Conservation (phyloP, 2,113 vertebrate genomes). For the Synodontis membranacea region DNA sequence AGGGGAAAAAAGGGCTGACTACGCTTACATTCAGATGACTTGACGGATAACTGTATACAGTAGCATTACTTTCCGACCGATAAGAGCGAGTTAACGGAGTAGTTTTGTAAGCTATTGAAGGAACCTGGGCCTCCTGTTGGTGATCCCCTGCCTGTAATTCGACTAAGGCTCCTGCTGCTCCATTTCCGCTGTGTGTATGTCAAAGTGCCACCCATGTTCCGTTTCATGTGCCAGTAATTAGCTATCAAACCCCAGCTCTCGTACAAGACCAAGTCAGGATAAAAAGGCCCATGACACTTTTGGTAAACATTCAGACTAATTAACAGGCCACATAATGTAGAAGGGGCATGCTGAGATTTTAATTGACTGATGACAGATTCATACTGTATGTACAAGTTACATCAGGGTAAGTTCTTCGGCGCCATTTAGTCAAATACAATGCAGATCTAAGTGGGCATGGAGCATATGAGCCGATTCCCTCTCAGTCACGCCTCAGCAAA, state of each 20-base stretch:
- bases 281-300: slow-evolving; percentile 60
- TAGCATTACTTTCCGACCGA: not conserved
- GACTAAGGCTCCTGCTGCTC: slow-evolving; percentile 59
- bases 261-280: slow-evolving; percentile 61
- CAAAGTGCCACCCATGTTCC: slow-evolving; percentile 60
- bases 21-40: not conserved
- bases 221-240: slow-evolving; percentile 71
- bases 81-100: slow-evolving; percentile 10
- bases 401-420: not conserved
- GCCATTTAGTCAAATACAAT: not conserved
- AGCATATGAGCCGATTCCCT: slow-evolving; percentile 28
- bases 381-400: not conserved
- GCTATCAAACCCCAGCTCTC: slow-evolving; percentile 55
- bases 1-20: not conserved
- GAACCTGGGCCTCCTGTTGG: slow-evolving; percentile 33
- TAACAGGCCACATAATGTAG: slow-evolving; percentile 51
- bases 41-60: not conserved
- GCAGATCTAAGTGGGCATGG: not conserved
- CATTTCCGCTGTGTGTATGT: slow-evolving; percentile 60
- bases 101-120: slow-evolving; percentile 26
- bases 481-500: slow-evolving; percentile 41
- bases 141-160: slow-evolving; percentile 50
- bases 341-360: slow-evolving; percentile 17
- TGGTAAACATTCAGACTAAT: slow-evolving; percentile 63
- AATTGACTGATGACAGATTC: slow-evolving; percentile 2